Base-by-base conservation (phyloP, 2,113 vertebrate genomes). In the Arvicanthis niloticus region DNA sequence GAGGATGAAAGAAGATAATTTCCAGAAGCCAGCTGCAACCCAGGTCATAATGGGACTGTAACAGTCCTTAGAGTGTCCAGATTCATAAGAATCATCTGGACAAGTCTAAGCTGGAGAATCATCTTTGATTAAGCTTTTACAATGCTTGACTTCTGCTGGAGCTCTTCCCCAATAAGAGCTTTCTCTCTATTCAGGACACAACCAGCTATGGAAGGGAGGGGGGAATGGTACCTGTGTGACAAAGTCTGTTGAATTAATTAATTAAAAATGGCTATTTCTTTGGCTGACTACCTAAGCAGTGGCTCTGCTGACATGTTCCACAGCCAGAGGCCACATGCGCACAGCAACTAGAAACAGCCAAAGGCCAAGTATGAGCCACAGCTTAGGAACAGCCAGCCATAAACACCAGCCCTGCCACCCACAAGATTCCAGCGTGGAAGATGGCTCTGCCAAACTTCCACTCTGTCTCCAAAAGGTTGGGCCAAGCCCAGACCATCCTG, bases 1-100 rank as follows among this genome's bases (percentile, higher is more conserved):
- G 31, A 96, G 11, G 10, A 92, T 53, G 26, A 72, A 58, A 62
- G 40, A 86, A 96, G 42, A 65, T 67, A 21, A 10, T 67, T 96
- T 86, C 13, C 85, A 76, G 89, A 95, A 7, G 67, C 45, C 45
- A 78, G n/a, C 29, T 56, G 48, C 5, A 82, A 34, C 24, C 7
- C 26, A 65, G 29, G n/a, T 65, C 51, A 89, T 65, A 91, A 90
- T 37, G 17, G 3, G 10, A 10, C 0, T 4, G 6, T 37, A 60
- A 37, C 1, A 67, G 15, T 89, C 58, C 34, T 26, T 78, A 17
- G 3, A 75, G 10, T 72, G 22, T 29, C 53, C 24, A 89, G 12
- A 16, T 73, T 93, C 53, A 31, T 73, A 76, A 81, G 70, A 72
- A 93, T 24, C 10, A 40, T 70, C 15, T 73, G 12, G 15, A 82